A percentile compares a stretch with the other conserved stretches of the same genome.
phyloP scores from a whole-genome alignment of 1,140 invertebrate genomes.

The Sesamia nonagrioides region DNA sequence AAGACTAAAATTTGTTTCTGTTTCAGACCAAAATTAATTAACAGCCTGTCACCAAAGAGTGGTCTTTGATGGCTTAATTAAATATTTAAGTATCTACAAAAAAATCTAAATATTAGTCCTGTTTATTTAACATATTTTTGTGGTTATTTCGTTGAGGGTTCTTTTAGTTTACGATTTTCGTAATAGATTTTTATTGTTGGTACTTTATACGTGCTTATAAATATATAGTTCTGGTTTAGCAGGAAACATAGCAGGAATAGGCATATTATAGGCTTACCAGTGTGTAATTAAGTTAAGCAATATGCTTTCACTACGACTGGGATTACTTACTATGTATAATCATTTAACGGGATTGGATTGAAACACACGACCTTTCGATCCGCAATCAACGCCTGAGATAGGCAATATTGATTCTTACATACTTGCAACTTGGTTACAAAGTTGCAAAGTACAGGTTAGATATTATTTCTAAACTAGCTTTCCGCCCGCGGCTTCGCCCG shows the following conservation, averaged over 20 bases:
- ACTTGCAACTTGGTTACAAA: conserved; percentile 12
- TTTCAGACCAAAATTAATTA: neutral
- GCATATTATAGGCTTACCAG: neutral
- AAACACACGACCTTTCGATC: neutral
- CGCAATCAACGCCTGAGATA: conserved; percentile 16
- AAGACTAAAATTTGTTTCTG: neutral
- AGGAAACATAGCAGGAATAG: neutral
- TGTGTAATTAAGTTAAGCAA: neutral
- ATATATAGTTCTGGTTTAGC: neutral
- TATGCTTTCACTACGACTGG: conserved; percentile 12
- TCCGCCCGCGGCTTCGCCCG: too few species aligned
- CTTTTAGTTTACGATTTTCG: too few species aligned
- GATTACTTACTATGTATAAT: conserved; percentile 21
- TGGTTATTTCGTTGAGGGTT: neutral
- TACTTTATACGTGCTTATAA: too few species aligned
- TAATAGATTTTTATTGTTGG: too few species aligned
- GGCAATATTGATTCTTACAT: conserved; percentile 20
- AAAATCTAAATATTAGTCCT: too few species aligned
- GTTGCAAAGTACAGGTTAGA: neutral
- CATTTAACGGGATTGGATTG: conserved; percentile 18
- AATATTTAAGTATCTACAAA: too few species aligned
- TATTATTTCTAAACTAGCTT: neutral
- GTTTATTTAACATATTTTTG: too few species aligned
- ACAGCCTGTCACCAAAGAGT: neutral
- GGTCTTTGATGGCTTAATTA: too few species aligned